Percentiles rank a stretch among this genome's conserved stretches.
phyloP scores from a whole-genome alignment of 2,888 invertebrate species.

The Athetis lepigone region DNA sequence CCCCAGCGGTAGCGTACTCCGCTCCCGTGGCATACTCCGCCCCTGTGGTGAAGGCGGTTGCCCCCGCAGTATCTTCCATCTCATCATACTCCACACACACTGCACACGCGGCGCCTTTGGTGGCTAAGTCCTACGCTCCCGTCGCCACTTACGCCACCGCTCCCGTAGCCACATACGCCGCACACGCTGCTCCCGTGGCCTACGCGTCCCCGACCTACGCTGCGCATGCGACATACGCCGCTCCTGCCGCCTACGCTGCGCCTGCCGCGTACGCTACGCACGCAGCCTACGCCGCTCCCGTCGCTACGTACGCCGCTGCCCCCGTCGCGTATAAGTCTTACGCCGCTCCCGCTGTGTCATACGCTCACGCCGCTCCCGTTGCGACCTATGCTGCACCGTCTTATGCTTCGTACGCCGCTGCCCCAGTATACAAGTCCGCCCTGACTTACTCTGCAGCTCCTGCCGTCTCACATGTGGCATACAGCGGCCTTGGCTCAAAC shows the following conservation, averaged over 20 bases:
- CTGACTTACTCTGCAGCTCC: conserved; percentile 90
- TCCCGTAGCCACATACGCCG: conserved; percentile 70
- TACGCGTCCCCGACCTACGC: conserved; percentile 68
- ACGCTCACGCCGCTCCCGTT: conserved; percentile 59
- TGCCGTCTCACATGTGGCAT: conserved; percentile 91
- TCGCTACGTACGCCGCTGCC: conserved; percentile 87
- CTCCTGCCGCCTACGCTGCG: conserved; percentile 69
- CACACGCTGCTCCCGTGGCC: conserved; percentile 66
- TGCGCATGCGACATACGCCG: conserved; percentile 74
- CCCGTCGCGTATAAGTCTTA: conserved; percentile 82
- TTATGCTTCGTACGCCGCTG: conserved; percentile 59
- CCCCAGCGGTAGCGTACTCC: conserved; percentile 67
- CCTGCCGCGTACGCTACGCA: conserved; percentile 48
- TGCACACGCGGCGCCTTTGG: conserved; percentile 62
- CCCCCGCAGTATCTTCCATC: conserved; percentile 78
- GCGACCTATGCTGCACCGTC: conserved; percentile 59
- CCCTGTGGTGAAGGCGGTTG: conserved; percentile 78
- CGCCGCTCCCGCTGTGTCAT: conserved; percentile 67
- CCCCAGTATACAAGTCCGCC: conserved; percentile 81
- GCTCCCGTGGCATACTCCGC: conserved; percentile 75
- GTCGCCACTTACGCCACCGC: conserved; percentile 66
- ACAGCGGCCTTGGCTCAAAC: conserved; percentile 91
- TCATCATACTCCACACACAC: conserved; percentile 76
- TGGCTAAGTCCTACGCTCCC: conserved; percentile 83
- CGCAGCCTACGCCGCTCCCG: conserved; percentile 73